These are phyloP conservation scores for Corythaeola cristata DNA, from an alignment of 2,113 vertebrate genomes.

Conservation along the genomic window DNA sequence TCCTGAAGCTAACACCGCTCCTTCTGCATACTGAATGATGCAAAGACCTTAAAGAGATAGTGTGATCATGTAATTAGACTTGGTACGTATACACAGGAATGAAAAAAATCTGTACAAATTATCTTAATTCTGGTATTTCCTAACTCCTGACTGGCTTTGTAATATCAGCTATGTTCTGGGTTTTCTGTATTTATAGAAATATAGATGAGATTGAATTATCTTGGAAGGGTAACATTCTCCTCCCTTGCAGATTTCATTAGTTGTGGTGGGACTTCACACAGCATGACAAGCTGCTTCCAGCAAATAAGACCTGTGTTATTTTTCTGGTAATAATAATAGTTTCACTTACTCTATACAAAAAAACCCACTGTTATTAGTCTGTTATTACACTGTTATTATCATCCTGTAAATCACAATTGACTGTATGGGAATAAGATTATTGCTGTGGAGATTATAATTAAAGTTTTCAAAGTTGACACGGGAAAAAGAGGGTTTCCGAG, in stretches of 20 bases:
- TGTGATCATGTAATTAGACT: background rate
- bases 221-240: background rate
- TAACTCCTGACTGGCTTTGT: background rate
- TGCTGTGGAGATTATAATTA: slow-evolving; percentile 19
- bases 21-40: background rate
- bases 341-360: background rate
- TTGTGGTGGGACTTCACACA: background rate
- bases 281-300: background rate
- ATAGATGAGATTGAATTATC: background rate
- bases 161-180: background rate
- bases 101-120: background rate
- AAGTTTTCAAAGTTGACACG: background rate
- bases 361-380: background rate
- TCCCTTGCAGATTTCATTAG: background rate
- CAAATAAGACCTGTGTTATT: background rate
- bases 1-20: background rate
- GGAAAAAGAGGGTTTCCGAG: background rate
- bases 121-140: background rate
- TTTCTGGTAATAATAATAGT: background rate
- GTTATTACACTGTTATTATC: no score
- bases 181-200: background rate
- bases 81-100: background rate
- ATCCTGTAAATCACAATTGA: background rate
- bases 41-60: background rate
- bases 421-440: background rate